Evolutionary conservation across 2,113 vertebrate genomes (phyloP), one percentile per base, ranked within the genome.

Genomic region (Polyodon spathula): DNA sequence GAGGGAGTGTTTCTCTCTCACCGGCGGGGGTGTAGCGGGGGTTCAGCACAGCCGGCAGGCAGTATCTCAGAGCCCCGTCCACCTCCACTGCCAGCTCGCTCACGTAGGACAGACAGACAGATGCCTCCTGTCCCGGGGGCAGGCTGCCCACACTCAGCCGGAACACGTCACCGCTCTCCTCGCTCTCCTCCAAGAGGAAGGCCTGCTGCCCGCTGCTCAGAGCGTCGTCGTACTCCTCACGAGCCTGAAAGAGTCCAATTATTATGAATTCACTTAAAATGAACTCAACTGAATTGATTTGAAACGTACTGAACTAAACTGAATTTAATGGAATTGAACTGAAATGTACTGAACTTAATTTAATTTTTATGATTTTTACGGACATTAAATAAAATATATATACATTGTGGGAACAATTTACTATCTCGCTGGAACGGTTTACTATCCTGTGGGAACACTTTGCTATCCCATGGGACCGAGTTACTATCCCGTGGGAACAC

Each of bases 1-100:
- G n/a, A n/a, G n/a, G n/a, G n/a, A n/a, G n/a, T 5, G 16, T 11
- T 5, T 6, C 3, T 4, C 6, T 37, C 61, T 64, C 67, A 92
- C 89, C 83, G 16, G 51, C 58, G 10, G 85, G 81, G 1, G 72
- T 58, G 65, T 92, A 93, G 39, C 86, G 80, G 12, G 90, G 89
- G 64, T 89, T 92, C 58, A 93, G 83, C 48, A 91, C 72, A 57
- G 76, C 73, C 2, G 88, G 90, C 58, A 93, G 80, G 65, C 87
- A 77, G 14, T 85, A 91, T 59, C 85, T 78, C 71, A 90, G 67
- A 3, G 85, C 84, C 1, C 82, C 79, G 1, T 91, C 86, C 2
- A 82, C 73, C 68, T 92, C 84, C 55, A 88, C 69, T 4, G 80
- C 61, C 69, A 92, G 80, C 70, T 90, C 89, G 63, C 79, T 86